Percentiles rank a stretch among this genome's conserved stretches.
phyloP scores from a whole-genome alignment of 2,888 invertebrate genomes.

The Arrhopalites spinosus region DNA sequence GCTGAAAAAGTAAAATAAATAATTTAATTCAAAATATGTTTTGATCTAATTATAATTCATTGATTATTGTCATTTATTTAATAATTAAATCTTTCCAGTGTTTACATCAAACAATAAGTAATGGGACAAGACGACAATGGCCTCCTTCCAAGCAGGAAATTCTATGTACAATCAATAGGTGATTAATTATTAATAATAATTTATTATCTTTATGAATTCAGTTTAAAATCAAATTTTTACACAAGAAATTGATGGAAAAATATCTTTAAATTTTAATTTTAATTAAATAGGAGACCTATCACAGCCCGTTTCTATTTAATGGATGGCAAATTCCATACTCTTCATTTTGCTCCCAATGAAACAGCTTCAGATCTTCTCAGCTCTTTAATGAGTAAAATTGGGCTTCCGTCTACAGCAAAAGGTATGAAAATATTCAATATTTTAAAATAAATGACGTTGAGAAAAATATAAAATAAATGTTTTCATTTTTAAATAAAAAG shows the following conservation, averaged over 20 bases:
- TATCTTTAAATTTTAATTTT: no score
- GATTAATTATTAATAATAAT: no score
- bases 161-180: constrained; percentile 88
- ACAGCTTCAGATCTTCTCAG: constrained; percentile 85
- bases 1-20: constrained; percentile 75
- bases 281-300: constrained; percentile 81
- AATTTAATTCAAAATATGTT: background rate
- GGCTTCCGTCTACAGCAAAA: constrained; percentile 75
- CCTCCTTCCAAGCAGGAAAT: constrained; percentile 92
- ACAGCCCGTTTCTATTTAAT: constrained; percentile 89
- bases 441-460: background rate
- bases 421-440: constrained; percentile 64
- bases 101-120: constrained; percentile 70
- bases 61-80: background rate
- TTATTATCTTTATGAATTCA: no score
- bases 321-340: constrained; percentile 92
- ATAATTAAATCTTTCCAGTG: constrained; percentile 62
- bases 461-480: background rate
- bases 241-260: no score
- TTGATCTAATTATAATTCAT: background rate
- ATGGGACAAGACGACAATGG: constrained; percentile 75
- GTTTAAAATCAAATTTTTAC: no score
- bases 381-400: constrained; percentile 86
- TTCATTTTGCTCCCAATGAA: constrained; percentile 93
- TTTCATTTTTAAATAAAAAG: constrained; percentile 59